These are phyloP conservation scores for Drosophila elegans DNA, from an alignment of 1,140 invertebrate species.

Conservation along the genomic window DNA sequence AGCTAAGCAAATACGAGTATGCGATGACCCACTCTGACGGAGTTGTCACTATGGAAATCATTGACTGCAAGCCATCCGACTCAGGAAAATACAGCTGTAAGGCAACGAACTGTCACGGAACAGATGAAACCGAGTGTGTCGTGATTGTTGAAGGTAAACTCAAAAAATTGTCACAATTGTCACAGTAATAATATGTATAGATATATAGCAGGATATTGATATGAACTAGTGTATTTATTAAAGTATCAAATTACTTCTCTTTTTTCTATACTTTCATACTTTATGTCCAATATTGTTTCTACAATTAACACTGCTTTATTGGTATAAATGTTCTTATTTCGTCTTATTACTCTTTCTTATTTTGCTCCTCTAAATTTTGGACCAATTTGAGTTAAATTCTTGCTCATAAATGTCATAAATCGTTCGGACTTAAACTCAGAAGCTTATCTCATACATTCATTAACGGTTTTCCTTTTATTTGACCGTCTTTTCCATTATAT, in stretches of 20 bases:
- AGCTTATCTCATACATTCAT: too few relatives aligned
- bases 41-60: conserved; percentile 98
- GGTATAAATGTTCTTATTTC: too few relatives aligned
- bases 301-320: too few relatives aligned
- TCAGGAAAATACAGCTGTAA: conserved; percentile 98
- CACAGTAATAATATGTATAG: not conserved
- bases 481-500: too few relatives aligned
- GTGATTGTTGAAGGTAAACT: conserved; percentile 97
- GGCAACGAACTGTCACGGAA: conserved; percentile 96
- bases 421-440: too few relatives aligned
- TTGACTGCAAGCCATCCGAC: conserved; percentile 96
- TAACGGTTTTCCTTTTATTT: too few relatives aligned
- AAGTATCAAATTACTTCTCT: not conserved
- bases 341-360: too few relatives aligned
- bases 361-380: too few relatives aligned
- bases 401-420: too few relatives aligned
- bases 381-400: too few relatives aligned
- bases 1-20: conserved; percentile 96
- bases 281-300: too few relatives aligned
- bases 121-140: conserved; percentile 97
- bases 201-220: not conserved
- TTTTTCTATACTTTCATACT: too few relatives aligned
- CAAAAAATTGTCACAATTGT: not conserved
- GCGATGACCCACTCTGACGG: conserved; percentile 95
- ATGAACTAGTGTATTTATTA: conserved; percentile 1